Percentiles rank a stretch among this genome's conserved stretches.
Evolutionary conservation across 1,140 invertebrate genomes (phyloP).

Genomic region (Calosoma granatense): DNA sequence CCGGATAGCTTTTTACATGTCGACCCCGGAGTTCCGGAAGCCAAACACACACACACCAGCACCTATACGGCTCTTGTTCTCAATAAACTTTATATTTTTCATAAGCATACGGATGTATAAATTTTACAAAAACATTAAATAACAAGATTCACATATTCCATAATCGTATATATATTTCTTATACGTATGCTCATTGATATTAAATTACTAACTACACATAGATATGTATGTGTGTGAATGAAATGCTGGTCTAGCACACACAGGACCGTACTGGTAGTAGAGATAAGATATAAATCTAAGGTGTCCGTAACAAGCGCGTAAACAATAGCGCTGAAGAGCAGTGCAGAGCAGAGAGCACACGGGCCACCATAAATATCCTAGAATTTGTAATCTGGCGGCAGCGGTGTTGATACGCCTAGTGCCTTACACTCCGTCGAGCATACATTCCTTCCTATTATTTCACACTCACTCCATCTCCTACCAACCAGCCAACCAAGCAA

Average conservation of each 20-base stretch:
- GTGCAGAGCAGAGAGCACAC: background rate
- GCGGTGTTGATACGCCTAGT: background rate
- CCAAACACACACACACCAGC: no score
- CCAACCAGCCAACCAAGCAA: background rate
- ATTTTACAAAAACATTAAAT: no score
- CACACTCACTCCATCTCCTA: background rate
- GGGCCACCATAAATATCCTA: constrained; percentile 6
- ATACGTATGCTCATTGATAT: no score
- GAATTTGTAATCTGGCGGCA: constrained; percentile 5
- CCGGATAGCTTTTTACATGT: no score
- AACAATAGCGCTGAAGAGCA: constrained; percentile 7
- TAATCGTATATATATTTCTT: no score
- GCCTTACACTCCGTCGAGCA: background rate
- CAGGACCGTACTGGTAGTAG: background rate
- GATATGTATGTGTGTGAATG: background rate
- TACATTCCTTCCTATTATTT: constrained; percentile 4
- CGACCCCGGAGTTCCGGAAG: no score
- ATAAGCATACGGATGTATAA: no score
- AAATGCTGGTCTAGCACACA: background rate
- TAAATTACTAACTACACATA: background rate
- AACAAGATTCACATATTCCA: no score
- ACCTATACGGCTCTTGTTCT: no score
- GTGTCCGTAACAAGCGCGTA: constrained; percentile 10
- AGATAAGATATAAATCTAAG: constrained; percentile 10
- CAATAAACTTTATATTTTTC: no score